phyloP scores from a whole-genome alignment of 2,888 invertebrate genomes.

The Drosophila testacea region DNA sequence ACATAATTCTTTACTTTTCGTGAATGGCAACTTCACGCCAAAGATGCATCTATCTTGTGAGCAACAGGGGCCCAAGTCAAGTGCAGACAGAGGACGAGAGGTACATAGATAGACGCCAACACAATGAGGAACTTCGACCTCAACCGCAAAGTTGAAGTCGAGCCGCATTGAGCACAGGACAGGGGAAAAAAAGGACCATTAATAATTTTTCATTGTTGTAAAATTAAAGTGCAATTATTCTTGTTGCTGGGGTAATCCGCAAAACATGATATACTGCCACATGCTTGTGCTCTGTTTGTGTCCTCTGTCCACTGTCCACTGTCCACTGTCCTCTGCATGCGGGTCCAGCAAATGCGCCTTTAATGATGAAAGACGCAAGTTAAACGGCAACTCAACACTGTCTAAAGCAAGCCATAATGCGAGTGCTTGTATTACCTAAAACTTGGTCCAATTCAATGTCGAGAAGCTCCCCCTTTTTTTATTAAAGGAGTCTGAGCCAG shows the following conservation, averaged over 20 bases:
- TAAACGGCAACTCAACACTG: conserved; percentile 44
- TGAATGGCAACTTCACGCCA: conserved; percentile 33
- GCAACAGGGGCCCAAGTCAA: conserved; percentile 23
- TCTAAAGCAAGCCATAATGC: conserved; percentile 19
- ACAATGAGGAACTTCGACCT: conserved; percentile 25
- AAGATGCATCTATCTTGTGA: conserved; percentile 35
- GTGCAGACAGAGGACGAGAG: neutral
- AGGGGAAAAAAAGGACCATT: conserved; percentile 45
- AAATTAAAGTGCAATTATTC: conserved; percentile 72
- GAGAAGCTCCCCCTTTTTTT: conserved; percentile 19
- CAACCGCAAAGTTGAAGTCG: conserved; percentile 33
- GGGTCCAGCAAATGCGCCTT: conserved; percentile 53
- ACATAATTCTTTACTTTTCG: conserved; percentile 15
- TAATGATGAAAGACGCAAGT: conserved; percentile 55
- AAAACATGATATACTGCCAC: conserved; percentile 64
- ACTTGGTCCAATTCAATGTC: conserved; percentile 19
- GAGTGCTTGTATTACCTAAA: conserved; percentile 4
- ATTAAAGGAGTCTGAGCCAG: conserved; percentile 12
- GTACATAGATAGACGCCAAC: conserved; percentile 1
- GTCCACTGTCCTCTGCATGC: conserved; percentile 21
- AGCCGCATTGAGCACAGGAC: conserved; percentile 35
- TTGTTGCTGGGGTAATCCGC: conserved; percentile 62
- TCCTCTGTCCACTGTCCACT: neutral
- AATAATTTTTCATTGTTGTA: conserved; percentile 66
- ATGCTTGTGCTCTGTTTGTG: conserved; percentile 15